phyloP scores from a whole-genome alignment of 2,888 invertebrate genomes.

The Tinea pellionella region DNA sequence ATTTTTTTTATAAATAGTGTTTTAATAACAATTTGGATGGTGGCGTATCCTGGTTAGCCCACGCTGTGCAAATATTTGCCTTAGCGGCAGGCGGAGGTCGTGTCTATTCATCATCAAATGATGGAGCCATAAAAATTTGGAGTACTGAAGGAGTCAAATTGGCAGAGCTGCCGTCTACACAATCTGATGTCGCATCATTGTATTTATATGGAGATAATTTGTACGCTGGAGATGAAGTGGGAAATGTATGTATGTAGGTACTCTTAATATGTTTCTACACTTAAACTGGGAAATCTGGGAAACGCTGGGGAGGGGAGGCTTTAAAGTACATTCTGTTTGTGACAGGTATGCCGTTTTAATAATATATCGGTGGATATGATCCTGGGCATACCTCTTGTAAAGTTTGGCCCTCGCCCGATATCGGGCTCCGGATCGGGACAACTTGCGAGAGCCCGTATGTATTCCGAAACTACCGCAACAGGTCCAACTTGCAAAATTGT shows the following conservation, averaged over 20 bases:
- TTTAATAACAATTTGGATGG: neutral
- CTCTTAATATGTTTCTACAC: too few relatives aligned
- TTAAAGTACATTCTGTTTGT: too few relatives aligned
- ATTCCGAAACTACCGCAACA: too few relatives aligned
- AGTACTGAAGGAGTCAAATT: constrained; percentile 42
- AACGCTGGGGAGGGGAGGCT: too few relatives aligned
- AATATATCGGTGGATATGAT: too few relatives aligned
- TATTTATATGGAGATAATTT: constrained; percentile 48
- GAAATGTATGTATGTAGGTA: constrained; percentile 69
- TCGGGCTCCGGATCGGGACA: too few relatives aligned
- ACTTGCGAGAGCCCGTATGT: too few relatives aligned
- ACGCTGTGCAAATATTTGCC: constrained; percentile 72
- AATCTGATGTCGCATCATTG: constrained; percentile 44
- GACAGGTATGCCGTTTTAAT: too few relatives aligned
- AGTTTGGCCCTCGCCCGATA: too few relatives aligned
- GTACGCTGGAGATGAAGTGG: constrained; percentile 72
- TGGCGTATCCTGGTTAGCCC: constrained; percentile 61
- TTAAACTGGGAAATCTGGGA: too few relatives aligned
- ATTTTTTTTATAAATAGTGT: neutral
- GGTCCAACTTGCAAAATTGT: too few relatives aligned
- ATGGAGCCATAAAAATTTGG: constrained; percentile 72
- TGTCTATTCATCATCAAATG: constrained; percentile 73
- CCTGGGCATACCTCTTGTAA: too few relatives aligned
- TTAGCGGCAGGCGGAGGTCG: constrained; percentile 58
- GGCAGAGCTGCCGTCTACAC: constrained; percentile 41